phyloP scores from a whole-genome alignment of 2,113 vertebrate genomes.

The Bubalus kerabau region DNA sequence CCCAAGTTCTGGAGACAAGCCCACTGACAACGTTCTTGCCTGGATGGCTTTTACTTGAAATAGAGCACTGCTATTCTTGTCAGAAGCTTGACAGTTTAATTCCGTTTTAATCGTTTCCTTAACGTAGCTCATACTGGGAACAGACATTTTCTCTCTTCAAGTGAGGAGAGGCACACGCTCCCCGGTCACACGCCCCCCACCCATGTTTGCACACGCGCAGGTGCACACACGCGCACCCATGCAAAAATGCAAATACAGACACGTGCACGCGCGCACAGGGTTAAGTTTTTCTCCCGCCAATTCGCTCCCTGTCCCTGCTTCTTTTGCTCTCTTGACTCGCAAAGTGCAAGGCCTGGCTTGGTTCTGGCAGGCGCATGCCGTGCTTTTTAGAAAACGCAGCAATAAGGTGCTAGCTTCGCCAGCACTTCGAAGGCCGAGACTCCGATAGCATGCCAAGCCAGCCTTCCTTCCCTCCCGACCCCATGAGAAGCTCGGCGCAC shows the following conservation, averaged over 20 bases:
- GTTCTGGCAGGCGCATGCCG: neutral
- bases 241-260: neutral
- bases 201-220: neutral
- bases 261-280: neutral
- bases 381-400: neutral
- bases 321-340: neutral
- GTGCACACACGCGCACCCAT: neutral
- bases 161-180: neutral
- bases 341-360: neutral
- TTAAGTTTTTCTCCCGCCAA: neutral
- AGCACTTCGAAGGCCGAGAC: neutral
- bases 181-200: rapidly evolving
- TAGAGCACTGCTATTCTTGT: neutral
- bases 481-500: neutral
- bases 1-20: neutral
- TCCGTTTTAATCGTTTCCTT: neutral
- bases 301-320: neutral
- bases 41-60: neutral
- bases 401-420: neutral
- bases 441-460: rapidly evolving
- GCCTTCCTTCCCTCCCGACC: rapidly evolving
- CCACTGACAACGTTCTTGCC: neutral
- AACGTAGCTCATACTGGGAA: neutral
- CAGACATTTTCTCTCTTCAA: neutral
- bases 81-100: neutral